Evolutionary conservation across 2,113 vertebrate species (phyloP), one percentile per base, ranked within the genome.

Genomic region (Epinephelus cyanopodus): DNA sequence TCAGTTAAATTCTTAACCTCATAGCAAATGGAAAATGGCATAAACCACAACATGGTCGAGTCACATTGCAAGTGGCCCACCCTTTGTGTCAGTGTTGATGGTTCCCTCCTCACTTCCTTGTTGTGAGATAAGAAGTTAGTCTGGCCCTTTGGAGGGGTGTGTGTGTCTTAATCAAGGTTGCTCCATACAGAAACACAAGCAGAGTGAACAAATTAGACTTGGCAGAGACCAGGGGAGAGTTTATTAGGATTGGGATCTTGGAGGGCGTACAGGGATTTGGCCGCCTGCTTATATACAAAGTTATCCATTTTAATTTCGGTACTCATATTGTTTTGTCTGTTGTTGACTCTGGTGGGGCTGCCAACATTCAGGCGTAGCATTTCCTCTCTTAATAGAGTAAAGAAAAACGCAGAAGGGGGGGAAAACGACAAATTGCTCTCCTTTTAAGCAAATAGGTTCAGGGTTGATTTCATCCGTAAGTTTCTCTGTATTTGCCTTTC

Each of bases 111-210:
- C 70, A 63, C 84, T 87, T 91, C 87, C 91, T 81, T 29, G 33
- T 63, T 63, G 67, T 64, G 25, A 84, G 90, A 93, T 92, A 93
- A 94, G 91, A 50, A 85, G 45, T 75, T 71, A 74, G 64, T 77
- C 80, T 13, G 68, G 76, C 90, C 72, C 77, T 54, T 66, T 82
- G 56, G 84, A 90, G 88, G 85, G 82, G 87, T 74, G 91, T 91
- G 91, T 91, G 81, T 89, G 77, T 90, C 79, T 87, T 88, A 88
- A 93, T 93, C 88, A 93, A 87, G 86, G 87, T 90, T 77, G 4
- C 60, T 81, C 77, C 37, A 65, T 65, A 53, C 60, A 81, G 79
- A 88, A 87, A 87, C 77, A 87, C 78, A 85, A 76, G 74, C 89
- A 80, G 67, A 83, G 74, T 12, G 42, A 84, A 76, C 83, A 87